phyloP scores from a whole-genome alignment of 2,113 vertebrate species.

The Corythornis madagascariensis region DNA sequence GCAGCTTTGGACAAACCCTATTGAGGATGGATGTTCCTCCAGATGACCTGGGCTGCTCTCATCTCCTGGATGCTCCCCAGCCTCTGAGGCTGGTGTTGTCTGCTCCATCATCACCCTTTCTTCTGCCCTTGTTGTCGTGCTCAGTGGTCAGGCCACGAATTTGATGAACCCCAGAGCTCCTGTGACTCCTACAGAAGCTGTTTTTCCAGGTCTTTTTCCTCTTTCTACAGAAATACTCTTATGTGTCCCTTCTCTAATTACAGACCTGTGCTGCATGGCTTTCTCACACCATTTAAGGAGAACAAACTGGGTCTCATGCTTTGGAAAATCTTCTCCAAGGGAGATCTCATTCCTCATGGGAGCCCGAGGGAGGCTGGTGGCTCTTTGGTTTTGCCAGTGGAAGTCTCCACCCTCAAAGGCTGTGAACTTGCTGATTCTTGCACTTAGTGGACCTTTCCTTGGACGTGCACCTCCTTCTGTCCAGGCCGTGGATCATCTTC shows the following conservation, averaged over 20 bases:
- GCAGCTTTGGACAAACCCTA: neutral
- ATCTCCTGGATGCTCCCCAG: neutral
- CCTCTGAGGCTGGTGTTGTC: neutral
- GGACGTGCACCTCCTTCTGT: neutral
- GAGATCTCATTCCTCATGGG: neutral
- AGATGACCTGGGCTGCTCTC: neutral
- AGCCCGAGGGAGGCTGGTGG: neutral
- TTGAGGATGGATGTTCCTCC: neutral
- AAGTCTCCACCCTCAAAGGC: neutral
- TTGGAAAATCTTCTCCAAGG: neutral
- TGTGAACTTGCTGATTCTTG: neutral
- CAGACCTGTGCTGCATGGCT: neutral
- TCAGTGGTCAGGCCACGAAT: accelerated
- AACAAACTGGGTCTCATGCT: neutral
- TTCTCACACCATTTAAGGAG: neutral
- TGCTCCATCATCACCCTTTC: neutral
- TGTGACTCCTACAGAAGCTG: neutral
- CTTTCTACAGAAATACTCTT: neutral
- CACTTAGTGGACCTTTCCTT: neutral
- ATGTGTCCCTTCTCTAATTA: neutral
- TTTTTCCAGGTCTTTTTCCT: neutral
- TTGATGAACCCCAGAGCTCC: neutral
- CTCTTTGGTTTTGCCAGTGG: neutral
- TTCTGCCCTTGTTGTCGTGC: neutral
- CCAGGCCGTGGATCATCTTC: neutral